phyloP scores from a whole-genome alignment of 2,113 vertebrate species.

The Cavia porcellus region DNA sequence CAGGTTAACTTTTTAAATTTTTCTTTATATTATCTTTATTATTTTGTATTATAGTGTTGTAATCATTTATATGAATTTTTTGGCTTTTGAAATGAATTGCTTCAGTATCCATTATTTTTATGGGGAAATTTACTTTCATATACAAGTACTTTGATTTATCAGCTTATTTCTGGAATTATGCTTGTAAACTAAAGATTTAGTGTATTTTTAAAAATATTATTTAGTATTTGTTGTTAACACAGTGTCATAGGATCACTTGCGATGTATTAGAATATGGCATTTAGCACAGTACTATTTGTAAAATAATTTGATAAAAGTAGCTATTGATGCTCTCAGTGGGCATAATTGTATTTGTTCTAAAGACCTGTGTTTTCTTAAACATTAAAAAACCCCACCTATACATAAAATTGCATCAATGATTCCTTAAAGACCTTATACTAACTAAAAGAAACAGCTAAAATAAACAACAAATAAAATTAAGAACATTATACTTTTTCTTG shows the following conservation, averaged over 20 bases:
- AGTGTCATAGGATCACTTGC: not conserved
- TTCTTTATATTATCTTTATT: not conserved
- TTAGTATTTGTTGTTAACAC: not conserved
- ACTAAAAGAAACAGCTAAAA: too few relatives aligned
- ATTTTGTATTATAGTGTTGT: not conserved
- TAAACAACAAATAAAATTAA: constrained; percentile 17
- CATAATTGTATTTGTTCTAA: not conserved
- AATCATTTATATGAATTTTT: not conserved
- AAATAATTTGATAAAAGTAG: not conserved
- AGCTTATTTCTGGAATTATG: not conserved
- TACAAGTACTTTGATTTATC: not conserved
- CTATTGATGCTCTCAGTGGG: not conserved
- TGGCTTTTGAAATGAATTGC: not conserved
- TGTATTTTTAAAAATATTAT: not conserved
- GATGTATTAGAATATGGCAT: not conserved
- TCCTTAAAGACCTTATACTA: not conserved
- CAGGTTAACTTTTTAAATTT: not conserved
- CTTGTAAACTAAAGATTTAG: too few relatives aligned
- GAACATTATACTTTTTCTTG: not conserved
- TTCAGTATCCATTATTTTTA: not conserved
- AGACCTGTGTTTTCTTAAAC: not conserved
- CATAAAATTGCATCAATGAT: not conserved
- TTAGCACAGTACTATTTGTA: not conserved
- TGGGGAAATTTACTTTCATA: not conserved
- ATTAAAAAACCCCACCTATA: not conserved